Percentiles rank a stretch among this genome's conserved stretches.
Conservation (phyloP, 2,888 invertebrate species). For the Hypselothyrea guttata region DNA sequence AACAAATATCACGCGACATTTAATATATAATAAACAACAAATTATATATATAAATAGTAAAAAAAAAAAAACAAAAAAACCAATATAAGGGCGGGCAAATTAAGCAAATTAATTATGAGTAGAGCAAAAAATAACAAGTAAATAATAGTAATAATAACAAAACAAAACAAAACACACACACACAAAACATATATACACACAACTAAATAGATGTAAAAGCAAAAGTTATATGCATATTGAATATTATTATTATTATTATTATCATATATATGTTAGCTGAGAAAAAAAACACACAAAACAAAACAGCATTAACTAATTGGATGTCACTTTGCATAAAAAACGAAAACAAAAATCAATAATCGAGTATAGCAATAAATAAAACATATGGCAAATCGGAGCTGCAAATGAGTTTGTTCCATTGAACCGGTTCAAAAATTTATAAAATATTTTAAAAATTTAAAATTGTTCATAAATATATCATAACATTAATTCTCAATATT, state of each 20-base stretch:
- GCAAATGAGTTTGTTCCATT: too few relatives aligned
- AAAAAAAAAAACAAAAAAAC: conserved; percentile 42
- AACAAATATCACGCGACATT: conserved; percentile 55
- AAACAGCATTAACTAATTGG: conserved; percentile 41
- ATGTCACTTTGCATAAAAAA: conserved; percentile 35
- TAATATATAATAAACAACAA: conserved; percentile 44
- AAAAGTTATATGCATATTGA: conserved; percentile 61
- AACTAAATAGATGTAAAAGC: conserved; percentile 61
- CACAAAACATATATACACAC: conserved; percentile 27
- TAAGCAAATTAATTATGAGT: conserved; percentile 74
- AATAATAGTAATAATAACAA: conserved; percentile 39
- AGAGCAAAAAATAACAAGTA: conserved; percentile 47
- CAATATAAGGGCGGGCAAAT: conserved; percentile 74
- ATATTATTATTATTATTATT: conserved; percentile 52
- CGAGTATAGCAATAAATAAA: conserved; percentile 20
- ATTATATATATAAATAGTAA: conserved; percentile 66
- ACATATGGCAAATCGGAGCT: conserved; percentile 22
- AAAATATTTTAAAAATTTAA: too few relatives aligned
- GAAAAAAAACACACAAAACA: conserved; percentile 42
- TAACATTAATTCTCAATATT: too few relatives aligned
- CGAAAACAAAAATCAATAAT: background rate
- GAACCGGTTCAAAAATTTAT: too few relatives aligned
- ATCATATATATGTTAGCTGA: conserved; percentile 65
- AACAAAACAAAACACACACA: conserved; percentile 29
- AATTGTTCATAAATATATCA: too few relatives aligned